Evolutionary conservation across 2,888 invertebrate species (phyloP).

Genomic region (Hirtodrosophila alboralis): DNA sequence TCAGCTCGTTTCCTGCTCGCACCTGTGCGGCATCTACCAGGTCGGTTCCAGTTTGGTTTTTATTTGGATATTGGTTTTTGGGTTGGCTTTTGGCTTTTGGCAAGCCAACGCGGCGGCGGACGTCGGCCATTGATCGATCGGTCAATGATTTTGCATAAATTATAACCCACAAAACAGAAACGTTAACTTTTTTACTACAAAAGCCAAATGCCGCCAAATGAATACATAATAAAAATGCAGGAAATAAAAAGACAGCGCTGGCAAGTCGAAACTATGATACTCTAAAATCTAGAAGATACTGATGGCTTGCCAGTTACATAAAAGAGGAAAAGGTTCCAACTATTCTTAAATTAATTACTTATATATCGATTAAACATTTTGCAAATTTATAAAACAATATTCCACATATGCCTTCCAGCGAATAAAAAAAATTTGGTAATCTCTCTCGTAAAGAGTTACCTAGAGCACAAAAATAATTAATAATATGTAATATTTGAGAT

Average conservation of each 20-base stretch:
- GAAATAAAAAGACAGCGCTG: slow-evolving; percentile 20
- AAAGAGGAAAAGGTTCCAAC: no score
- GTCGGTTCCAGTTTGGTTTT: slow-evolving; percentile 8
- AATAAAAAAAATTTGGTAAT: no score
- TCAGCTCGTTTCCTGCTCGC: slow-evolving; percentile 66
- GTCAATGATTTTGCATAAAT: slow-evolving; percentile 79
- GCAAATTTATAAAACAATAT: no score
- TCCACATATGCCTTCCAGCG: no score
- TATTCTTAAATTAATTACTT: no score
- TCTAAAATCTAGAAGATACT: slow-evolving; percentile 1
- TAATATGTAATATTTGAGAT: no score
- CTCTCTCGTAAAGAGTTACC: no score
- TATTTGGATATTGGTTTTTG: slow-evolving; percentile 9
- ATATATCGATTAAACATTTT: no score
- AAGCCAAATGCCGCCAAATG: slow-evolving; percentile 64
- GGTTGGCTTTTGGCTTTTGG: slow-evolving; percentile 40
- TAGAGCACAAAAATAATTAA: no score
- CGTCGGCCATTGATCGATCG: slow-evolving; percentile 71
- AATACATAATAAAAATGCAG: slow-evolving; percentile 51
- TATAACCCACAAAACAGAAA: slow-evolving; percentile 55
- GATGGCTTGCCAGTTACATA: no score
- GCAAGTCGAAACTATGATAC: slow-evolving; percentile 26
- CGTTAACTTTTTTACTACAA: slow-evolving; percentile 60
- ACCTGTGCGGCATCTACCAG: slow-evolving; percentile 66
- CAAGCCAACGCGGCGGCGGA: slow-evolving; percentile 36